Percentiles rank a stretch among this genome's conserved stretches.
phyloP scores from a whole-genome alignment of 2,888 invertebrate genomes.

The Lamproptera curius region DNA sequence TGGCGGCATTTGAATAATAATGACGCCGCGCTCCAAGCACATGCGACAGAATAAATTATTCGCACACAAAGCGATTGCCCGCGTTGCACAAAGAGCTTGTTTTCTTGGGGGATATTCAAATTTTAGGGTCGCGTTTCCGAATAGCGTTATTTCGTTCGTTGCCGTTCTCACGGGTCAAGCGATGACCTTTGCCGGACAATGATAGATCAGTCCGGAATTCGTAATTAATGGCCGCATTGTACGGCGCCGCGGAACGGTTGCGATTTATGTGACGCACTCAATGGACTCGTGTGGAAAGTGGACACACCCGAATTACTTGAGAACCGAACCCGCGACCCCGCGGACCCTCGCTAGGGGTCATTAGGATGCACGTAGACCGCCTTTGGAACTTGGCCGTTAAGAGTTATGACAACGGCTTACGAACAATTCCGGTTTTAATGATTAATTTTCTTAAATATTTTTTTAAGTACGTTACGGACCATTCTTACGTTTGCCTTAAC shows the following conservation, averaged over 20 bases:
- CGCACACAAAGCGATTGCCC: conserved; percentile 50
- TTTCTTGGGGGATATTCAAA: conserved; percentile 76
- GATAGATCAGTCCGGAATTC: conserved; percentile 62
- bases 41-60: conserved; percentile 64
- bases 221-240: conserved; percentile 72
- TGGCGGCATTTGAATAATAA: conserved; percentile 62
- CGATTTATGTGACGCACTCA: conserved; percentile 52
- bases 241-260: conserved; percentile 55
- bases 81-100: conserved; percentile 52
- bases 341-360: too few relatives aligned
- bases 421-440: too few relatives aligned
- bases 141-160: conserved; percentile 46
- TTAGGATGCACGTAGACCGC: too few relatives aligned
- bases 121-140: conserved; percentile 68
- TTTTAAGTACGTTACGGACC: too few relatives aligned
- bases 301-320: conserved; percentile 71
- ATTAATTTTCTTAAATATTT: too few relatives aligned
- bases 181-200: conserved; percentile 67
- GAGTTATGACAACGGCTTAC: too few relatives aligned
- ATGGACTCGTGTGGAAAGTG: conserved; percentile 59
- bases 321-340: conserved; percentile 50
- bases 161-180: conserved; percentile 75
- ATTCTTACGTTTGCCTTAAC: too few relatives aligned
- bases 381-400: too few relatives aligned
- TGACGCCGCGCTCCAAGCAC: conserved; percentile 51